Base-by-base conservation (phyloP, 2,797 vertebrate genomes). In the Orestias chungarensis region DNA sequence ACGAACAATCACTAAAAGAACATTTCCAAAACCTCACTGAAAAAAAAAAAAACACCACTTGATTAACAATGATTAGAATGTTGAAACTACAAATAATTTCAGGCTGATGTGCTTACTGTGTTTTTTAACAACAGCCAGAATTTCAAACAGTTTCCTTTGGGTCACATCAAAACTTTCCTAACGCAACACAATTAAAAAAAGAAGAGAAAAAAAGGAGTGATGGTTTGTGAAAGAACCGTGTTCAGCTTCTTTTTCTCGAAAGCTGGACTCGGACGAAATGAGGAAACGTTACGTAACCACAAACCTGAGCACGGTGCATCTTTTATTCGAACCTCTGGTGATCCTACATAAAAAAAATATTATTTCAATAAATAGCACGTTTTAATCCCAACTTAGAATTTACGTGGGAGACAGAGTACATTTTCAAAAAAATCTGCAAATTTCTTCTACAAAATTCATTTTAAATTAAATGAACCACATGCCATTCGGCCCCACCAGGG, bases 1-100 rank as follows among this genome's bases (percentile, higher is more conserved):
- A 55, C 6, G 27, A 31, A 8, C 18, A 31, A 31, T n/a, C n/a
- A n/a, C n/a, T n/a, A n/a, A n/a, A n/a, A n/a, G n/a, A 55, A 55
- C 15, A 29, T 31, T 55, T 55, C 52, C 52, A 55, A 55, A 55
- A 31, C 54, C 29, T 55, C 7, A 55, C 29, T 31, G 29, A 59
- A 57, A 47, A 47, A 44, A 17, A 47, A 59, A 57, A 47, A 47
- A 44, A 17, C 18, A 47, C 29, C 11, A 23, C 31, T 59, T 59
- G 31, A 59, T 59, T 59, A 35, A 59, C 35, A 31, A 23, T 59
- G 55, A 59, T 35, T 59, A 59, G 55, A 33, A 20, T 59, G 55
- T 59, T 59, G 55, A 20, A 59, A 59, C 31, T 33, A 57, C 29
- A 2, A 57, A 33, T 57, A 33, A 33, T 57, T 59, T 35, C 31